Evolutionary conservation across 2,888 invertebrate genomes (phyloP).

Genomic region (Melanostoma scalare): DNA sequence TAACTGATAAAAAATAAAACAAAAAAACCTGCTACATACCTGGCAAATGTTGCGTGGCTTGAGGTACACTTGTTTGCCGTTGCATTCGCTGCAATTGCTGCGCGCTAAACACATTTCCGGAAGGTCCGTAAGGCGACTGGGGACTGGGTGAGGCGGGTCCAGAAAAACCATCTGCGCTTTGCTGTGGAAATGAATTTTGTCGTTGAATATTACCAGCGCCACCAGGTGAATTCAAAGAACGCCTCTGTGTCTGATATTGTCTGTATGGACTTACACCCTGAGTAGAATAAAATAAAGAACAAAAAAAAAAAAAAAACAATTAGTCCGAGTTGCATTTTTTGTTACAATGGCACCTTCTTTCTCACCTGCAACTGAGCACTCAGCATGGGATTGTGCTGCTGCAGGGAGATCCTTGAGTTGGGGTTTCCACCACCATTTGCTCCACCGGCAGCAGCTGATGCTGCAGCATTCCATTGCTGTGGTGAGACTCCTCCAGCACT

Average conservation of each 20-base stretch:
- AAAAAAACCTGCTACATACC: slow-evolving; percentile 75
- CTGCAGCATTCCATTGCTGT: slow-evolving; percentile 76
- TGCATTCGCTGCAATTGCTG: slow-evolving; percentile 81
- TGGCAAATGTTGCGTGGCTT: slow-evolving; percentile 82
- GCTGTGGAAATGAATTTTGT: slow-evolving; percentile 80
- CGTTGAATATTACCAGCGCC: slow-evolving; percentile 78
- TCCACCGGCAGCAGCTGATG: slow-evolving; percentile 72
- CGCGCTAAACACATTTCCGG: slow-evolving; percentile 78
- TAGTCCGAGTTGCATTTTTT: slow-evolving; percentile 14
- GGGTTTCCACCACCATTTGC: slow-evolving; percentile 74
- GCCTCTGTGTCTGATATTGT: slow-evolving; percentile 80
- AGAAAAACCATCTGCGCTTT: slow-evolving; percentile 75
- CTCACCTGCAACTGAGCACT: slow-evolving; percentile 92
- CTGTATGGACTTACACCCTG: slow-evolving; percentile 80
- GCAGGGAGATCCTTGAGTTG: slow-evolving; percentile 77
- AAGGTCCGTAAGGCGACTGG: slow-evolving; percentile 78
- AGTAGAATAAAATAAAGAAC: slow-evolving; percentile 7
- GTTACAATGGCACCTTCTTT: slow-evolving; percentile 51
- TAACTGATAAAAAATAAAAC: neutral
- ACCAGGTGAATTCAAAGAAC: slow-evolving; percentile 81
- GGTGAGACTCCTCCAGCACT: slow-evolving; percentile 74
- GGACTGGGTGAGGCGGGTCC: slow-evolving; percentile 78
- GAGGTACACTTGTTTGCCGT: slow-evolving; percentile 81
- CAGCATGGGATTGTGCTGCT: slow-evolving; percentile 94
- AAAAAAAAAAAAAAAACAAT: slow-evolving; percentile 42